Evolutionary conservation across 2,113 vertebrate species (phyloP).

Genomic region (Uropsilus gracilis): DNA sequence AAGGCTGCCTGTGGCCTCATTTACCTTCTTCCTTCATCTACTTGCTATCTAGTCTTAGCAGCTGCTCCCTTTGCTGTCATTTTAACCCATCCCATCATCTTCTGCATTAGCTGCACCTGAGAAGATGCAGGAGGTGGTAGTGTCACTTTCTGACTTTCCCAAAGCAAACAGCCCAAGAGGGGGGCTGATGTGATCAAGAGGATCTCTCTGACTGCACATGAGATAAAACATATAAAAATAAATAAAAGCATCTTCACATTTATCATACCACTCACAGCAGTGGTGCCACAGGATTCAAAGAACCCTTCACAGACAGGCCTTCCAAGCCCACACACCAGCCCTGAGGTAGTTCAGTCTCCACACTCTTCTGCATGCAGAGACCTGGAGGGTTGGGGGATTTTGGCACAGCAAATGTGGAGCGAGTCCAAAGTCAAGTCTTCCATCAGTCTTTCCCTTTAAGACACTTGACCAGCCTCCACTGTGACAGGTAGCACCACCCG

Average conservation of each 20-base stretch:
- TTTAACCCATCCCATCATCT: not conserved
- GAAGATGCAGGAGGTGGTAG: not conserved
- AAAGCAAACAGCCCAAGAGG: not conserved
- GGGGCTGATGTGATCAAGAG: not conserved
- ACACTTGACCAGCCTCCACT: fast-evolving
- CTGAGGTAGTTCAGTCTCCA: not conserved
- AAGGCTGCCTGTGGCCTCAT: not conserved
- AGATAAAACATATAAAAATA: constrained; percentile 10
- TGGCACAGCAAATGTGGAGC: not conserved
- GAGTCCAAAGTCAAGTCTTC: not conserved
- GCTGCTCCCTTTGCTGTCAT: not conserved
- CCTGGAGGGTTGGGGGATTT: not conserved
- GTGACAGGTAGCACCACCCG: not conserved
- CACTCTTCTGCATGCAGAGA: fast-evolving
- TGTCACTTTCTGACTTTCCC: not conserved
- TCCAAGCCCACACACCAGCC: not conserved
- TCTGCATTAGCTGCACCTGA: not conserved
- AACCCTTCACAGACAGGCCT: constrained; percentile 1
- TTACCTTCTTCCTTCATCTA: not conserved
- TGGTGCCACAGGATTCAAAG: not conserved
- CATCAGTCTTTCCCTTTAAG: not conserved
- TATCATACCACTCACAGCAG: not conserved
- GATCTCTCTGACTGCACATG: not conserved
- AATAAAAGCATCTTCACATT: constrained; percentile 66
- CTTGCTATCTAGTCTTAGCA: not conserved